Base-by-base conservation (phyloP, 2,113 vertebrate species). In the Bettongia penicillata region DNA sequence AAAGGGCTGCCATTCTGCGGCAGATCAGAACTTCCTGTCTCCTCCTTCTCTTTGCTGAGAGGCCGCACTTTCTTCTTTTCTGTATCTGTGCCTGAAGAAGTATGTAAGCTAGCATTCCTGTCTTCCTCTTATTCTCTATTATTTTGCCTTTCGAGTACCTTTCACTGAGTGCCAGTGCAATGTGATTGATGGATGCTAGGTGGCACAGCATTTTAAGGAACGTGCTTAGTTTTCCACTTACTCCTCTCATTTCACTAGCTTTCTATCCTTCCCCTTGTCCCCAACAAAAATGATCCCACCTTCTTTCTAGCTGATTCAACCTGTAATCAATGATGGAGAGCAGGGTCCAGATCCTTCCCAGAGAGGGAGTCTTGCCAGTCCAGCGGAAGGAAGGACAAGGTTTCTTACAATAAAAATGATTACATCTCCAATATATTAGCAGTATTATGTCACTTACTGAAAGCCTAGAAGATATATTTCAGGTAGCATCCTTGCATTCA, bases 401-500 rank as follows among this genome's bases (percentile, higher is more conserved):
- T 37, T 31, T 68, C 11, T 68, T 68, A 68, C 31, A 28, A 93
- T 93, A 93, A 93, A 93, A 28, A 84, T 89, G 3, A 68, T 24
- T 43, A 31, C 28, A 61, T 48, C 68, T 61, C 51, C 26, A 91
- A 55, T 24, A 53, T 31, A 68, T 24, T 51, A 26, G 12, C 10
- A 89, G 92, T 26, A 93, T 4, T 2, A 5, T 14, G 37, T 51
- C 26, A 48, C 8, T 95, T 50, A 68, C 14, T 51, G 89, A 92
- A 57, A 61, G 43, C 47, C 43, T 90, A 9, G 1, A 16, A 68
- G 47, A 53, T 47, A 68, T 4, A 23, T 26, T 61, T 84, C 14
- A 24, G 11, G 51, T 0, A 0, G 51, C 28, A 2, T 26, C 24
- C 0, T 5, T 1, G 51, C 22, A 37, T 24, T 24, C 0, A 91